Conservation (phyloP, 2,888 invertebrate species). For the Drosophila melanosoma region DNA sequence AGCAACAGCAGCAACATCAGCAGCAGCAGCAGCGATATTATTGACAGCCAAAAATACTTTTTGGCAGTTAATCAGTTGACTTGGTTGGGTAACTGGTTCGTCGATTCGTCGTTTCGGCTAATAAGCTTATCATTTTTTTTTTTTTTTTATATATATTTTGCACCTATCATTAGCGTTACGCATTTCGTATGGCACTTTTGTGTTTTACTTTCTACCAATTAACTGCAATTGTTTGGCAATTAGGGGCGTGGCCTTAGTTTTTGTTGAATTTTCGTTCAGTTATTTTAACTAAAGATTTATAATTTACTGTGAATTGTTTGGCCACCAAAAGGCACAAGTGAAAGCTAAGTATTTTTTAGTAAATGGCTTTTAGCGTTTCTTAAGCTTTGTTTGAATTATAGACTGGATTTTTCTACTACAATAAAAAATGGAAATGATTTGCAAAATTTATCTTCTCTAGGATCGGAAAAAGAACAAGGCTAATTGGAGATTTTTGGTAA, state of each 20-base stretch:
- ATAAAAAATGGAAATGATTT: not conserved
- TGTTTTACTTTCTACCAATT: conserved; percentile 77
- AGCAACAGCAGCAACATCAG: conserved; percentile 17
- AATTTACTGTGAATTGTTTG: conserved; percentile 67
- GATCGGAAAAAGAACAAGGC: not conserved
- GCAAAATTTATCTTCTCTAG: not conserved
- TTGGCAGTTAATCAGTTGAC: conserved; percentile 49
- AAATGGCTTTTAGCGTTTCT: conserved; percentile 3
- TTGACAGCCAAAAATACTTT: conserved; percentile 26
- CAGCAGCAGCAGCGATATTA: conserved; percentile 12
- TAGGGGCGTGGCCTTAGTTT: conserved; percentile 45
- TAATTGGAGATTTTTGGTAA: not conserved
- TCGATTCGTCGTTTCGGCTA: conserved; percentile 33
- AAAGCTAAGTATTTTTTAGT: conserved; percentile 50
- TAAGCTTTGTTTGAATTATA: not conserved
- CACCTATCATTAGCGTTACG: conserved; percentile 62
- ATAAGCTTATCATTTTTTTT: conserved; percentile 53
- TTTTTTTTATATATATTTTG: conserved; percentile 34
- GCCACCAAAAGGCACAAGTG: conserved; percentile 29
- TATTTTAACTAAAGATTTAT: conserved; percentile 75
- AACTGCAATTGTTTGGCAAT: conserved; percentile 65
- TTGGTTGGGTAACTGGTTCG: conserved; percentile 68
- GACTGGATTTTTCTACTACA: not conserved
- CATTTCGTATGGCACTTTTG: conserved; percentile 42
- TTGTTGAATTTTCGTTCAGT: conserved; percentile 33